Base-by-base conservation (phyloP, 23 tunicate species). In the Phallusia fumigata region DNA sequence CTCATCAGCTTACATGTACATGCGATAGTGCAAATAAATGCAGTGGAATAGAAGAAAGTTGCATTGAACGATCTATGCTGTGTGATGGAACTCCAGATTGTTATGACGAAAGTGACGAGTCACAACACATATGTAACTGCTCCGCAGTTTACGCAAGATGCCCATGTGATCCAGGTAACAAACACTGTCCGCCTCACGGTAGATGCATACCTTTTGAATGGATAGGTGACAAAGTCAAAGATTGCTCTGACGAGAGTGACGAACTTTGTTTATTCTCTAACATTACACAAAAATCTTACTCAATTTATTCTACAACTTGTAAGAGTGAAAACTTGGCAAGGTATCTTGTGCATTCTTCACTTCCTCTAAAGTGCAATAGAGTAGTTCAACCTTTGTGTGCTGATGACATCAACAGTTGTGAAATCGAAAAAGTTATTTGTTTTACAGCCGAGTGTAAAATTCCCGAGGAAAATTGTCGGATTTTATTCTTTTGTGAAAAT, bases 41-140 rank as follows among this genome's bases (percentile, higher is more conserved):
- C 28, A 24, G 8, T 58, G 69, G 69, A 58, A 58, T 6, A 13
- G 28, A 58, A 22, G 26, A 3, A 24, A 58, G 28, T 24, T 58
- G 69, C 16, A 58, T 58, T 58, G 69, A 58, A 1, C 11, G 13
- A 21, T 58, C 69, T 22, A 6, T 58, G 16, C 33, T 74, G 22
- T 74, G 35, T 30, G 31, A 74, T 31, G 78, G 78, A 33, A 21
- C 12, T 19, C 19, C 33, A 2, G 78, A 35, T 31, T 74, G 78
- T 74, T 19, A 3, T 74, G 40, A 33, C 22, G 78, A 33, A 8
- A 74, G 78, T 31, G 78, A 74, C 78, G 78, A 74, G 19, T 21
- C 45, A 30, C 2, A 74, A 21, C 45, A 35, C 31, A 74, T 33
- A 74, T 33, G 45, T 33, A 33, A 35, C 34, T 35, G 45, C 31